Percentiles rank a stretch among this genome's conserved stretches.
These are phyloP conservation scores for Trichoplusia ni DNA, from an alignment of 1,140 invertebrate species.

Conservation along the genomic window DNA sequence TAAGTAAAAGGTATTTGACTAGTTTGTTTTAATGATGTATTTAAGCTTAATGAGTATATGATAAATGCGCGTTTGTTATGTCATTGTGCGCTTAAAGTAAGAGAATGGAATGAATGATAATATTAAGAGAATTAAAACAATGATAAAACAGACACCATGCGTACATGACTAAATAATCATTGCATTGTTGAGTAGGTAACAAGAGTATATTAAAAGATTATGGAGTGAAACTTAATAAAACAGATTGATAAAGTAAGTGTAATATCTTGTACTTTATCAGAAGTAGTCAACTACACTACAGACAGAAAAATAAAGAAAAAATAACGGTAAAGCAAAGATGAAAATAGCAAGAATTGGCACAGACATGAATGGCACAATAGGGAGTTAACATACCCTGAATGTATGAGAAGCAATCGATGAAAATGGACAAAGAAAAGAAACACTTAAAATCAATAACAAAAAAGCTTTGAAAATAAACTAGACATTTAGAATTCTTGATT, in stretches of 20 bases:
- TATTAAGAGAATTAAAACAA: no score
- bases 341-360: slow-evolving; percentile 16
- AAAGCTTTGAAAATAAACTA: no score
- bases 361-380: slow-evolving; percentile 25
- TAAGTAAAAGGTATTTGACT: slow-evolving; percentile 7
- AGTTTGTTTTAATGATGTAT: slow-evolving; percentile 14
- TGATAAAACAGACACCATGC: no score
- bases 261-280: no score
- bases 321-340: neutral
- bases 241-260: no score
- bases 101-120: neutral
- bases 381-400: slow-evolving; percentile 23
- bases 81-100: neutral
- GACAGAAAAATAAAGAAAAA: neutral
- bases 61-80: neutral
- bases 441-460: neutral
- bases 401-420: neutral
- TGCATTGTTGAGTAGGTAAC: no score
- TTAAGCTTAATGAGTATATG: neutral
- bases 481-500: no score
- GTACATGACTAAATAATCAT: no score
- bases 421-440: neutral
- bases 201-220: no score
- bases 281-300: no score
- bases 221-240: no score